Evolutionary conservation across 2,113 vertebrate species (phyloP), one percentile per base, ranked within the genome.

Genomic region (Lontra canadensis): DNA sequence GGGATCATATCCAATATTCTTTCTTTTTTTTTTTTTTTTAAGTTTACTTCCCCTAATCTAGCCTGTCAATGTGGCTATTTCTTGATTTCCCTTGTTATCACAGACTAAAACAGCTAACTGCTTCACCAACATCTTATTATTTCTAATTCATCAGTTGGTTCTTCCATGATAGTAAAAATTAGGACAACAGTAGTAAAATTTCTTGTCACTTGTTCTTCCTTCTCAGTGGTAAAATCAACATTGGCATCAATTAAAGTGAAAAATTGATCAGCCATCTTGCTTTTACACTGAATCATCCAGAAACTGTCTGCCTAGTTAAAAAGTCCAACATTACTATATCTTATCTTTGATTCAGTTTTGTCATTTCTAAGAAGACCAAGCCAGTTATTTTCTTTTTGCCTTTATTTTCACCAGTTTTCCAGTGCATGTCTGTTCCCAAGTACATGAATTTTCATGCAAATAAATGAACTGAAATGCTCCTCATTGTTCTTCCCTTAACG

Each of bases 161-260:
- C 1, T 79, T 85, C 39, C 31, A 67, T 42, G 25, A 83, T 57
- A 21, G 29, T 95, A 71, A 94, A 89, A 93, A 88, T 85, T 76
- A 84, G 31, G 52, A 52, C 34, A 44, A 55, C 15, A 87, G 29
- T 59, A 86, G 29, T 89, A 71, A 92, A 88, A 94, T 4, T 80
- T 96, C 89, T 82, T 94, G 69, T 90, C 80, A 94, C 4, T 90
- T 84, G 15, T 47, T 86, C 82, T 96, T 92, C 80, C 42, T 92
- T 94, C 76, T 71, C 81, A 63, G 76, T 65, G 57, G 23, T 49
- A 96, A 94, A 88, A 95, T 65, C 25, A 25, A 90, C 85, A 92
- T 88, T 65, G 12, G 36, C 39, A 83, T 96, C 84, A 94, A 73
- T 90, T 96, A 89, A 87, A 90, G 4, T 94, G 26, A 90, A 95